Base-by-base conservation (phyloP, 2,797 vertebrate genomes). In the Rhinophrynus dorsalis region DNA sequence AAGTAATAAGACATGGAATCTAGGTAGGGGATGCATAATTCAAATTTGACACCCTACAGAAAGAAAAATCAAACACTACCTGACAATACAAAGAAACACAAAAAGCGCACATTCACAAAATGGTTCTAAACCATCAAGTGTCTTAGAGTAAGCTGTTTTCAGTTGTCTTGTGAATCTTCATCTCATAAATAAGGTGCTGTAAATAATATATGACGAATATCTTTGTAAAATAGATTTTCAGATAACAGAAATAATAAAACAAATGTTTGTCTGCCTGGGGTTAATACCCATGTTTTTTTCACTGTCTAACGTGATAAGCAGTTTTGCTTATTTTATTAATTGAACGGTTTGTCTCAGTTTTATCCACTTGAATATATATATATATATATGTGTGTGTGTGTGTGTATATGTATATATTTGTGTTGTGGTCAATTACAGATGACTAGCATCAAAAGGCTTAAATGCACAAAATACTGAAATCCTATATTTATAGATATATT, bases 21-120 rank as follows among this genome's bases (percentile, higher is more conserved):
- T 51, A 51, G 69, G 69, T 52, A 73, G 62, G 40, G 9, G 47
- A 73, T 73, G 61, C 69, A 73, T 73, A 66, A 73, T 73, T 73
- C 69, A 65, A 44, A 66, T 73, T 73, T 66, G 61, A 73, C 69
- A 73, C 59, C 24, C 54, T 73, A 73, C 62, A 73, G 58, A 40
- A 73, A 66, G 35, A 59, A 73, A 38, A 66, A 73, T 66, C 69
- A 73, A 73, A 73, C 61, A 51, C 33, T 51, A 44, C 33, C 45
- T 73, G 69, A 73, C 61, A 73, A 66, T 55, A 66, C 62, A 73
- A 73, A 73, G 69, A 57, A 64, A 55, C 23, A n/a, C 23, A 63
- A 72, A 63, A 59, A 65, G 29, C 42, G 56, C 60, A 40, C 32
- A 32, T 27, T 65, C 68, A 38, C 59, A 65, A 57, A 65, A 72